Conservation (phyloP, 2,113 vertebrate genomes). For the Stegastes partitus region DNA sequence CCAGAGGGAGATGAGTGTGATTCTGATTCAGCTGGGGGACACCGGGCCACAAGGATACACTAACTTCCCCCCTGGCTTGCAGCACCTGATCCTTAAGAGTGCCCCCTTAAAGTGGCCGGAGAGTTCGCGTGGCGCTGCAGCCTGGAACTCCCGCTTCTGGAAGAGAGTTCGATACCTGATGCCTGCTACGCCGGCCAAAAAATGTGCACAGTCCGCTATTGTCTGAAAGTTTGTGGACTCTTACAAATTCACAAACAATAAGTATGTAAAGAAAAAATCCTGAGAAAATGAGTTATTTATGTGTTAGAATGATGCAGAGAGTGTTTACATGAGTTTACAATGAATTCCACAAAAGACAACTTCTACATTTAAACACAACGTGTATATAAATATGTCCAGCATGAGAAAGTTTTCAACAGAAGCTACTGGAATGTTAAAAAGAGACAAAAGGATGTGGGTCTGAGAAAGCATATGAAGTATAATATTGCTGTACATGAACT, state of each 20-base stretch:
- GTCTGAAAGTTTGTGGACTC: constrained; percentile 3
- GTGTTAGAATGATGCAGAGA: too few relatives aligned
- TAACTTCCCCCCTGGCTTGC: constrained; percentile 84
- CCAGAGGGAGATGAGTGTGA: constrained; percentile 85
- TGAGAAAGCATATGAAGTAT: too few relatives aligned
- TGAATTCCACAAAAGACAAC: too few relatives aligned
- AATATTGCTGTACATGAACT: too few relatives aligned
- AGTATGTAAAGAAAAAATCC: too few relatives aligned
- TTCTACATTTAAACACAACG: too few relatives aligned
- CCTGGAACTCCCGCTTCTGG: constrained; percentile 87
- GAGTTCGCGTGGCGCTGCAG: not conserved
- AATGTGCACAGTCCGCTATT: not conserved
- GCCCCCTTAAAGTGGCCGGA: constrained; percentile 85
- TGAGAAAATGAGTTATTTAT: too few relatives aligned
- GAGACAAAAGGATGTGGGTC: too few relatives aligned
- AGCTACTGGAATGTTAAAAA: too few relatives aligned
- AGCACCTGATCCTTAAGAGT: constrained; percentile 86
- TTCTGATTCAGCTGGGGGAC: constrained; percentile 89
- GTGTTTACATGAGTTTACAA: too few relatives aligned
- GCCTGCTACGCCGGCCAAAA: constrained; percentile 73
- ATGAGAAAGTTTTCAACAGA: too few relatives aligned
- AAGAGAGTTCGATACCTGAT: constrained; percentile 90
- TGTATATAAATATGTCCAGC: too few relatives aligned
- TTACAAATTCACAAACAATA: not conserved
- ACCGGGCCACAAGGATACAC: constrained; percentile 71